phyloP scores from a whole-genome alignment of 2,113 vertebrate genomes.

The Neodon shergylaensis region DNA sequence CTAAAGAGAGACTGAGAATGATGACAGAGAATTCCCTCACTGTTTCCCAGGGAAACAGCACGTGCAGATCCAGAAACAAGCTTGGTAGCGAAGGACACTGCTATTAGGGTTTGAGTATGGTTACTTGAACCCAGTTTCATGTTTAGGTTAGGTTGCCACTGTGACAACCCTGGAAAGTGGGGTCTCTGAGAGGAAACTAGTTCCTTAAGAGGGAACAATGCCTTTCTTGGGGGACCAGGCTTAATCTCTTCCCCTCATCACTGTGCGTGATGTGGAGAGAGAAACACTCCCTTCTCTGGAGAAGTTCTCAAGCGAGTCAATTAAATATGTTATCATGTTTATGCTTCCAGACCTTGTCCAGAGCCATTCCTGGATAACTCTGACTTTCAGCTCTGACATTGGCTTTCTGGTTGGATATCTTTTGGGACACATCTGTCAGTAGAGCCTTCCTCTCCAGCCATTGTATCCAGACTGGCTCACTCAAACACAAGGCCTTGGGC shows the following conservation, averaged over 20 bases:
- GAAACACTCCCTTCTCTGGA: neutral
- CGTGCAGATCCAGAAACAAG: neutral
- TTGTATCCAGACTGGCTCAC: neutral
- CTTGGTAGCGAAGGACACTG: neutral
- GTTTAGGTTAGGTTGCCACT: neutral
- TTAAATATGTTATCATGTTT: neutral
- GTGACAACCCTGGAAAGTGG: neutral
- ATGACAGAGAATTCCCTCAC: neutral
- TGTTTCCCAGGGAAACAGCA: constrained; percentile 2
- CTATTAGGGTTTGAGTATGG: too few relatives aligned
- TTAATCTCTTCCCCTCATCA: neutral
- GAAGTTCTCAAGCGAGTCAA: neutral
- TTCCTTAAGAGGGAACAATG: neutral
- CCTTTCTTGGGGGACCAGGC: neutral
- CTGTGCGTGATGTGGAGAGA: neutral
- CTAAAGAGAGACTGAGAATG: neutral
- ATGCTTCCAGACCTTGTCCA: neutral
- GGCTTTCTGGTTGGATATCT: neutral
- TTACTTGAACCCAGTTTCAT: neutral
- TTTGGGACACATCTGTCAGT: neutral
- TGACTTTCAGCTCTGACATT: neutral
- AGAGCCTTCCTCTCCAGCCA: neutral
- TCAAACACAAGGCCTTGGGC: neutral
- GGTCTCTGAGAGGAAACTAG: neutral
- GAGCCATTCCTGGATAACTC: neutral